Evolutionary conservation across 2,888 invertebrate species (phyloP), one percentile per base, ranked within the genome.

Genomic region (Allygus modestus): DNA sequence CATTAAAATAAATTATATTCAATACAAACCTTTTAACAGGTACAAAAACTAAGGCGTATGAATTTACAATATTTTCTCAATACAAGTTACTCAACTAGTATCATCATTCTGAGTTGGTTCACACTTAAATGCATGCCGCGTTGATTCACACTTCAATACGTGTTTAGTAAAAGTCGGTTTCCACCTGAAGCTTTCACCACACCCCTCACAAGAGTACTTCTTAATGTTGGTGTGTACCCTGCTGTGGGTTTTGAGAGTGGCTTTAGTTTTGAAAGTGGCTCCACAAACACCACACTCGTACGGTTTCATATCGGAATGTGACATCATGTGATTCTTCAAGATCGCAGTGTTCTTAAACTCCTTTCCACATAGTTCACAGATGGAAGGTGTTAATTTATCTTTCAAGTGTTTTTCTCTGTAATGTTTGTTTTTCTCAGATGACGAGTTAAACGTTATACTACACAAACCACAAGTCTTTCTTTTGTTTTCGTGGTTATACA

Each of bases 291-390:
- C 9, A 41, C 82, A 82, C 0, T 11, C 37, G n/a, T 23, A 61
- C 0, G 37, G 37, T 43, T 58, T 82, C 9, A 65, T 69, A 37
- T 82, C 65, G 1, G 82, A 69, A 65, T 82, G 77, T 2, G 31
- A 26, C 4, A 15, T 0, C 20, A 37, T 37, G 0, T 82, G 82
- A 5, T 23, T 5, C 37, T 26, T 65, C 43, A 82, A 41, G 0
- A 61, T 20, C 12, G 1, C 0, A 0, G 2, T 4, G 2, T 28
- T 17, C 31, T 82, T 82, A 17, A 9, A 82, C n/a, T 17, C 4
- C 41, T 82, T 82, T 0, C 82, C 82, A n/a, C 82, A 82, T 15
- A 33, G 1, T n/a, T 61, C 65, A 65, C 82, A 82, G 12, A 26
- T 20, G 12, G n/a, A 37, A 20, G 82, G 23, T 37, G 37, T 9